phyloP scores from a whole-genome alignment of 2,113 vertebrate genomes.

The Pithys albifrons region DNA sequence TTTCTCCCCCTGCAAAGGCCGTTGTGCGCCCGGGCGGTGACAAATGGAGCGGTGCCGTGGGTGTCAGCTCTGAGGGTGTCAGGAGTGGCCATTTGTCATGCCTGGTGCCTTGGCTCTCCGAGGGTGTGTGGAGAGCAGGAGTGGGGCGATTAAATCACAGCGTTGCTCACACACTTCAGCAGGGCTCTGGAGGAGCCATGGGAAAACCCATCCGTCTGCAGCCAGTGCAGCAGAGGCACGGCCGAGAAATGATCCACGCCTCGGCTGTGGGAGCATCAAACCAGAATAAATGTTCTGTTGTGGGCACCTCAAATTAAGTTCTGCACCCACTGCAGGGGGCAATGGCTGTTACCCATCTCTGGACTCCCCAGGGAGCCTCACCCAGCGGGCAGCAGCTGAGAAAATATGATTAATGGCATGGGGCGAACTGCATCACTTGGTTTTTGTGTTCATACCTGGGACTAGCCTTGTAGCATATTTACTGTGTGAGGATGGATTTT shows the following conservation, averaged over 20 bases:
- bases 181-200: neutral
- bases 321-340: neutral
- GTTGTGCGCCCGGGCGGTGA: neutral
- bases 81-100: neutral
- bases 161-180: rapidly evolving
- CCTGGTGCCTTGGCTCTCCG: neutral
- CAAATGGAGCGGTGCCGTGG: neutral
- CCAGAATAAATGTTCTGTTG: neutral
- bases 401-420: neutral
- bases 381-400: neutral
- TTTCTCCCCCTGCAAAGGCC: neutral
- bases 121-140: neutral
- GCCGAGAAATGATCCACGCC: neutral
- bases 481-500: neutral
- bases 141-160: neutral
- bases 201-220: neutral
- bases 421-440: neutral
- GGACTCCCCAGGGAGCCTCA: neutral
- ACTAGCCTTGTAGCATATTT: neutral
- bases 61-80: neutral
- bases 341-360: neutral
- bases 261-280: neutral
- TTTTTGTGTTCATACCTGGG: neutral
- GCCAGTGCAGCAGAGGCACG: rapidly evolving
- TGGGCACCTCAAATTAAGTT: neutral